phyloP scores from a whole-genome alignment of 2,797 vertebrate species.

The Ceyx erithaca region DNA sequence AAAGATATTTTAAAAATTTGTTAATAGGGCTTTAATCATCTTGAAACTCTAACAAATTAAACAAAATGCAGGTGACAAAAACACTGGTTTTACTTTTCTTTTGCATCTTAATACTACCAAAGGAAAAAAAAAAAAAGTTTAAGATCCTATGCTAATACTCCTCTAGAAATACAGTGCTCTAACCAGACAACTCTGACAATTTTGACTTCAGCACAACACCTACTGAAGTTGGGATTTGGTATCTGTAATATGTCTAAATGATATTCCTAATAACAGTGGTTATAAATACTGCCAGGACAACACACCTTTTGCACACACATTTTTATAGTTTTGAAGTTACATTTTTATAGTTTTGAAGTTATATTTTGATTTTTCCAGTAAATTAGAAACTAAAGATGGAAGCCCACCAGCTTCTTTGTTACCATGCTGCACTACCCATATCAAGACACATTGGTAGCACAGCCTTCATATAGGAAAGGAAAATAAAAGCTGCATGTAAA shows the following conservation, averaged over 20 bases:
- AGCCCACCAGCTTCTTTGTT: neutral
- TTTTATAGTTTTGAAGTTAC: neutral
- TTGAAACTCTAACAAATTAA: neutral
- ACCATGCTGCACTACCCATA: neutral
- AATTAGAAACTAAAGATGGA: neutral
- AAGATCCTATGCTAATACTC: neutral
- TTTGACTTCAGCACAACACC: neutral
- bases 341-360: neutral
- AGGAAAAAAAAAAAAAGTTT: neutral
- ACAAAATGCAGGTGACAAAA: neutral
- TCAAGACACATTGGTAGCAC: neutral
- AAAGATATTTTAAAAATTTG: neutral
- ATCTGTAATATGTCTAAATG: neutral
- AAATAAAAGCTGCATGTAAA: neutral
- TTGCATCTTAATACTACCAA: neutral
- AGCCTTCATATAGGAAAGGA: neutral
- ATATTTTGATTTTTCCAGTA: fast-evolving
- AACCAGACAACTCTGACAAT: neutral
- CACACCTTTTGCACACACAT: neutral
- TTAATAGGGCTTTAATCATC: neutral
- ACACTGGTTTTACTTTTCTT: neutral
- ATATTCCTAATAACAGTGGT: neutral
- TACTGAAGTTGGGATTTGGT: neutral
- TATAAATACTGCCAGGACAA: neutral
- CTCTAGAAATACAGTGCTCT: neutral